These are phyloP conservation scores for Caiman crocodilus DNA, from an alignment of 2,797 vertebrate species.

Conservation along the genomic window DNA sequence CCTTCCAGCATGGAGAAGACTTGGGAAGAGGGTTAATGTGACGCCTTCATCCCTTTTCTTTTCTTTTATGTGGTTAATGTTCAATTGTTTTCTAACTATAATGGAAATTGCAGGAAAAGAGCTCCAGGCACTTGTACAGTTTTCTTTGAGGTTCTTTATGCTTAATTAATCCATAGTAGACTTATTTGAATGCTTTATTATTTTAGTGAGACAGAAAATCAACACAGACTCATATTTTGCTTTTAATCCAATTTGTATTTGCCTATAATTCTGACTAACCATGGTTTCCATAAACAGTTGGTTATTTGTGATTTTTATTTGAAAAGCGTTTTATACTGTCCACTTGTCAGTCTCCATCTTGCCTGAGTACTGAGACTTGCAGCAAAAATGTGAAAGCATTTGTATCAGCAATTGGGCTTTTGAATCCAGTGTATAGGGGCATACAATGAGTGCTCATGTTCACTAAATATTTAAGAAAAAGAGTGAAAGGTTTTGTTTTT, in stretches of 20 bases:
- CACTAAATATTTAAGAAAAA: neutral
- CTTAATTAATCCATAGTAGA: neutral
- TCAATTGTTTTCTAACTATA: neutral
- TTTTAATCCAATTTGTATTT: neutral
- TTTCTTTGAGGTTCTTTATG: neutral
- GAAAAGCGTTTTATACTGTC: neutral
- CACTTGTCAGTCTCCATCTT: slow-evolving; percentile 14
- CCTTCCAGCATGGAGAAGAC: neutral
- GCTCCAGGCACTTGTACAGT: neutral
- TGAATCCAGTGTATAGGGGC: neutral
- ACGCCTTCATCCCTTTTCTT: neutral
- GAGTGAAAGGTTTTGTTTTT: fast-evolving
- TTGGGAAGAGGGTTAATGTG: neutral
- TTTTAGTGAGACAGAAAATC: slow-evolving; percentile 31
- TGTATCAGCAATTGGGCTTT: neutral
- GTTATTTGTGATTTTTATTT: slow-evolving; percentile 15
- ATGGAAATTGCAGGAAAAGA: neutral
- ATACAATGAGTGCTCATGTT: neutral
- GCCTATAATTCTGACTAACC: neutral
- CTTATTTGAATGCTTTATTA: slow-evolving; percentile 9
- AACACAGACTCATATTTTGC: slow-evolving; percentile 3
- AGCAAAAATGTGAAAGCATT: neutral
- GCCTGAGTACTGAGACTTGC: neutral
- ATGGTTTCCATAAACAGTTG: neutral
- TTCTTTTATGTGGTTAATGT: neutral